Conservation (phyloP, 2,797 vertebrate species). For the Neosilurus mollespiculum region DNA sequence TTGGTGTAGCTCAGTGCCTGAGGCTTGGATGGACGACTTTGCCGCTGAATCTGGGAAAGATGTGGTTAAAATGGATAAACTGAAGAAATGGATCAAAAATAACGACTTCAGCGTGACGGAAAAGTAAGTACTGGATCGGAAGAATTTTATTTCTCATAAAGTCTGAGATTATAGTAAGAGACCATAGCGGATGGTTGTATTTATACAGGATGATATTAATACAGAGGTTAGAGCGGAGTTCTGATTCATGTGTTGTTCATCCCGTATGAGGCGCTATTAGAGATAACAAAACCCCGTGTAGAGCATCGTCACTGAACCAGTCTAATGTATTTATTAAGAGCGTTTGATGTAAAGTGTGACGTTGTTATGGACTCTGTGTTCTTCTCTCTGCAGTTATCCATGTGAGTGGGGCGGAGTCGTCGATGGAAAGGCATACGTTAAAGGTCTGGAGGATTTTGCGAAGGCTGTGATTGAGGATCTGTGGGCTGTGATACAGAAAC, state of each 20-base stretch:
- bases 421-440: slow-evolving; percentile 75
- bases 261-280: neutral
- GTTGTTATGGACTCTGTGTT: neutral
- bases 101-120: slow-evolving; percentile 67
- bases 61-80: slow-evolving; percentile 67
- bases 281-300: neutral
- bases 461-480: slow-evolving; percentile 77
- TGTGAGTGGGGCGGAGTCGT: slow-evolving; percentile 81
- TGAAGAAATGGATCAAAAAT: slow-evolving; percentile 73
- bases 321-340: neutral
- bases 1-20: slow-evolving; percentile 77
- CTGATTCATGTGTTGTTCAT: neutral
- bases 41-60: slow-evolving; percentile 79
- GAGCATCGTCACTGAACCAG: neutral
- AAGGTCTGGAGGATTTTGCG: slow-evolving; percentile 79
- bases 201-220: neutral
- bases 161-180: neutral
- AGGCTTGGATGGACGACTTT: slow-evolving; percentile 81
- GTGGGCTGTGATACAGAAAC: slow-evolving; percentile 72
- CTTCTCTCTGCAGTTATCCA: slow-evolving; percentile 66
- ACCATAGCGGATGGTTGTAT: neutral
- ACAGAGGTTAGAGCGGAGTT: neutral
- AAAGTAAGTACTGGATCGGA: slow-evolving; percentile 63
- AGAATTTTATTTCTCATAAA: neutral
- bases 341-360: neutral